A percentile compares a stretch with the other conserved stretches of the same genome.
Conservation (phyloP, 2,888 invertebrate genomes). For the Micoletzkya japonica region DNA sequence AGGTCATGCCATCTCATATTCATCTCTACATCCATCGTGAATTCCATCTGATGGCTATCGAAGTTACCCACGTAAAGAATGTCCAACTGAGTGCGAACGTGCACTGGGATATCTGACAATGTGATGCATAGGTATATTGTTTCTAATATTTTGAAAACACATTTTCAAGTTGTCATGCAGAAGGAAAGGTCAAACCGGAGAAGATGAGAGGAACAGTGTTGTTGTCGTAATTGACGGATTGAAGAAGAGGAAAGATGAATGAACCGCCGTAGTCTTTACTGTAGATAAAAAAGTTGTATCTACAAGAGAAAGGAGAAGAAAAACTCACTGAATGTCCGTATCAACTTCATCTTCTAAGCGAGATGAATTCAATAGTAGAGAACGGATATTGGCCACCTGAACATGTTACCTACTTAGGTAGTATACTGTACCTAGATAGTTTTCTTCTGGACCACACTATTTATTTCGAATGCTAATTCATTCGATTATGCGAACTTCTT, state of each 20-base stretch:
- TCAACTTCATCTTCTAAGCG: constrained; percentile 15
- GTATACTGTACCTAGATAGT: no score
- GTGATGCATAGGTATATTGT: background rate
- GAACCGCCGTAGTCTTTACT: constrained; percentile 57
- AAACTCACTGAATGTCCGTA: constrained; percentile 18
- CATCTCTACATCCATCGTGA: constrained; percentile 53
- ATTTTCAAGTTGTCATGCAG: background rate
- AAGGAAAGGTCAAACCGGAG: constrained; percentile 39
- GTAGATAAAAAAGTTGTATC: background rate
- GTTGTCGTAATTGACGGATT: constrained; percentile 57
- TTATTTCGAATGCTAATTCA: no score
- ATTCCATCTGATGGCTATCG: constrained; percentile 60
- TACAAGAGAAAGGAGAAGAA: background rate
- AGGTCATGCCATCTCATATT: constrained; percentile 56
- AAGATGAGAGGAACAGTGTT: constrained; percentile 58
- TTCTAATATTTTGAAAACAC: background rate
- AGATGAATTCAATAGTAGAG: constrained; percentile 1
- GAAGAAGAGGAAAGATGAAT: constrained; percentile 56
- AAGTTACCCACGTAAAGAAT: constrained; percentile 59
- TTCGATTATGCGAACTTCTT: no score
- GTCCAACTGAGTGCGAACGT: constrained; percentile 52
- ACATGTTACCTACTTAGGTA: no score
- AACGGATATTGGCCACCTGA: constrained; percentile 5
- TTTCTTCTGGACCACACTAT: no score
- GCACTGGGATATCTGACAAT: constrained; percentile 54